Conservation (phyloP, 2,888 invertebrate species). For the Adineta ricciae region DNA sequence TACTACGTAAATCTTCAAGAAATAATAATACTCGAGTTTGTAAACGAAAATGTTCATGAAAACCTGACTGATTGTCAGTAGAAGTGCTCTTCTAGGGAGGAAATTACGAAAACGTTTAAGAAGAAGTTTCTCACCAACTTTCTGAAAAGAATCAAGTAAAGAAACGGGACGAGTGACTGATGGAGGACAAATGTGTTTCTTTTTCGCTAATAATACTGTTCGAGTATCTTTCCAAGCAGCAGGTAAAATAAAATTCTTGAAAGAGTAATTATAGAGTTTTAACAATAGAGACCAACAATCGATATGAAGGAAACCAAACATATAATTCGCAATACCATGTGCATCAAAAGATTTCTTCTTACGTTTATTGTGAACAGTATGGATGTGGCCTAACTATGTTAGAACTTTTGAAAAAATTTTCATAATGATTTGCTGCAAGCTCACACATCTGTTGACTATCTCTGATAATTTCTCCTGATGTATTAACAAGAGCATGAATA, state of each 20-base stretch:
- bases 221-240: not conserved
- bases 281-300: not conserved
- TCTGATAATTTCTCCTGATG: not conserved
- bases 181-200: not conserved
- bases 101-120: not conserved
- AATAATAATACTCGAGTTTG: not conserved
- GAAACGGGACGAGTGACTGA: not conserved
- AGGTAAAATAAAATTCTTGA: not conserved
- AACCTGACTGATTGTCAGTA: not conserved
- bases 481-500: not conserved
- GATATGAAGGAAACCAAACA: not conserved
- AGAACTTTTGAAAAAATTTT: not conserved
- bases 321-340: not conserved
- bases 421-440: not conserved
- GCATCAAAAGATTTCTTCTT: not conserved
- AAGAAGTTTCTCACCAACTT: not conserved
- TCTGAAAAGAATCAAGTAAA: not conserved
- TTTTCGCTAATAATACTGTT: not conserved
- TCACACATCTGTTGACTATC: not conserved
- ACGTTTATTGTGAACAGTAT: not conserved
- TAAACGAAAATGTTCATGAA: not conserved
- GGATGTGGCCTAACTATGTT: not conserved
- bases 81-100: not conserved
- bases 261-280: not conserved
- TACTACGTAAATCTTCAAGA: not conserved